Evolutionary conservation across 2,888 invertebrate species (phyloP), one percentile per base, ranked within the genome.

Genomic region (Agrilus biguttatus): DNA sequence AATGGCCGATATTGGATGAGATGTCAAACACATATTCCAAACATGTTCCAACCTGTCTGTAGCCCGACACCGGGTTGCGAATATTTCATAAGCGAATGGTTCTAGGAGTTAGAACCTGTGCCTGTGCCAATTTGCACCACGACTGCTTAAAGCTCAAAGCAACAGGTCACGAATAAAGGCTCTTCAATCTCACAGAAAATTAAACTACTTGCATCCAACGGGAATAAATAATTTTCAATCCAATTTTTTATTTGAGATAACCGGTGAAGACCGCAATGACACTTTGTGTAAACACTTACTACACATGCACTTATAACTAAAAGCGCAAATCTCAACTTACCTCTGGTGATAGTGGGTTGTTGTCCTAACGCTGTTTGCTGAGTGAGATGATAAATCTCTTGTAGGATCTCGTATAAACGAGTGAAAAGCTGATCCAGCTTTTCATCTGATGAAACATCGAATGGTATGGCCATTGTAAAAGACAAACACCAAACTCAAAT

Each of bases 401-500:
- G 54, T 5, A 53, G 44, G 33, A 53, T 51, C 39, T 52, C 49
- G 46, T 45, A 53, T 14, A 56, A 49, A 45, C 55, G 53, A 33
- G 50, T 38, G 36, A 54, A 47, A 34, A 54, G 47, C 43, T 54
- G 51, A 37, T 50, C 50, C 36, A 55, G 56, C 39, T 61, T 59
- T 47, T 62, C 61, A 36, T 47, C 42, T 53, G 59, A 59, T 39
- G 64, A 63, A 45, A 65, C 52, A 45, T 55, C 55, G 51, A 66
- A 64, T 35, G 66, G 66, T 55, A 65, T 62, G 47, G 66, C 66
- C 66, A 66, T 66, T 41, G 44, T 50, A 49, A 47, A 39, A 39
- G 42, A 40, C 39, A 42, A 28, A 40, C 36, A 32, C 41, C 42
- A 37, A 28, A 41, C 28, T 36, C 34, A 48, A 41, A 7, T 36